phyloP scores from a whole-genome alignment of 2,888 invertebrate genomes.

The Bellardia bayeri region DNA sequence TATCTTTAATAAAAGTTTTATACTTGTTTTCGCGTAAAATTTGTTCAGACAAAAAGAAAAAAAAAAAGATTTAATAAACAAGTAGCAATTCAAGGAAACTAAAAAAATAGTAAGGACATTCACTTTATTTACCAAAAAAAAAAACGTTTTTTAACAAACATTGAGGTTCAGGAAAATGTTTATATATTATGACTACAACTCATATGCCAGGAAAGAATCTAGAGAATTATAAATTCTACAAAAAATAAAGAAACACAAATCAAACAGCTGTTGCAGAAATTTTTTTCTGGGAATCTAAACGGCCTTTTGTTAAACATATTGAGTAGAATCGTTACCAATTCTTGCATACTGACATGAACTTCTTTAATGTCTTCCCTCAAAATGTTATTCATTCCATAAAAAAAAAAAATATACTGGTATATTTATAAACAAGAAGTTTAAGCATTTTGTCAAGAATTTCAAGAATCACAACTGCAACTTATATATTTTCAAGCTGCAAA shows the following conservation, averaged over 20 bases:
- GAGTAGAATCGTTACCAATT: too few relatives aligned
- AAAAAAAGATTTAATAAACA: constrained; percentile 33
- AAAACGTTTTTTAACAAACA: background rate
- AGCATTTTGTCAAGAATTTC: background rate
- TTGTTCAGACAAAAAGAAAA: constrained; percentile 8
- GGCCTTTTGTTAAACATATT: too few relatives aligned
- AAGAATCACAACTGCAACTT: constrained; percentile 43
- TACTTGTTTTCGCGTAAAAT: constrained; percentile 44
- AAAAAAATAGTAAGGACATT: constrained; percentile 25
- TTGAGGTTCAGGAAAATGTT: too few relatives aligned
- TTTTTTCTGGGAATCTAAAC: too few relatives aligned
- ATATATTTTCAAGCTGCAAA: constrained; percentile 12
- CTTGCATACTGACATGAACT: background rate
- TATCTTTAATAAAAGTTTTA: constrained; percentile 2
- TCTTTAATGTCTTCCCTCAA: background rate
- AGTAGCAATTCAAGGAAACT: constrained; percentile 45
- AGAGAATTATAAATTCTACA: too few relatives aligned
- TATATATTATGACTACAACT: too few relatives aligned
- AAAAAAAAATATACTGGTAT: background rate
- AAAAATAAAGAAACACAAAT: too few relatives aligned
- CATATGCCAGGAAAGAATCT: too few relatives aligned
- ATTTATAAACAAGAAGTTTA: constrained; percentile 28
- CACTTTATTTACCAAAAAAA: background rate
- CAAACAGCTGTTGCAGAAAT: too few relatives aligned
- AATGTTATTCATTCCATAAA: constrained; percentile 22